Conservation (phyloP, 2,797 vertebrate genomes). For the Spheniscus humboldti region DNA sequence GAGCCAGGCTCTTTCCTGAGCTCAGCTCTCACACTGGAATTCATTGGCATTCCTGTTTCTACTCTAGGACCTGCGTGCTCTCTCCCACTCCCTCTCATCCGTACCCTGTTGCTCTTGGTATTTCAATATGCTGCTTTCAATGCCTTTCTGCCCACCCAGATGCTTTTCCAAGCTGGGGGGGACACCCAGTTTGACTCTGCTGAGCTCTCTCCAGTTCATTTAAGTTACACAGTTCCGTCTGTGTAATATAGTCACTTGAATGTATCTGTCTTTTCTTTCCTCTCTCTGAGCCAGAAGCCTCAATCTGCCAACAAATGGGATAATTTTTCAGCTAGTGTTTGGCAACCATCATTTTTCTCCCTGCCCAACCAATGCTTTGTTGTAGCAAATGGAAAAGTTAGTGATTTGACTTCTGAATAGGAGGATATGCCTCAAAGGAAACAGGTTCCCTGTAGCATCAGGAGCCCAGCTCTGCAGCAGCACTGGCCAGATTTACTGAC, state of each 20-base stretch:
- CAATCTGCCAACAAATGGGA: slow-evolving; percentile 57
- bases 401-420: slow-evolving; percentile 52
- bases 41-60: background rate
- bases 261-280: slow-evolving; percentile 62
- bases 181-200: background rate
- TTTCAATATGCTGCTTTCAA: slow-evolving; percentile 4
- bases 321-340: slow-evolving; percentile 62
- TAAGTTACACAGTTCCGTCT: slow-evolving; percentile 54
- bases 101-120: slow-evolving; percentile 12
- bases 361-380: slow-evolving; percentile 36
- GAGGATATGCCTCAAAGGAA: slow-evolving; percentile 47
- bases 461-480: slow-evolving; percentile 10
- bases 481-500: slow-evolving; percentile 35
- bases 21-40: background rate
- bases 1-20: background rate
- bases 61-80: background rate
- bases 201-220: slow-evolving; percentile 54
- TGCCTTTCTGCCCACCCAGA: slow-evolving; percentile 13
- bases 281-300: slow-evolving; percentile 39
- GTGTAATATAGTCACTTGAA: slow-evolving; percentile 53
- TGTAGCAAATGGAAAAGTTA: slow-evolving; percentile 58
- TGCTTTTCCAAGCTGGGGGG: background rate
- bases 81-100: background rate
- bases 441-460: slow-evolving; percentile 35
- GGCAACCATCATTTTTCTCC: slow-evolving; percentile 54